These are phyloP conservation scores for Cephalopachus bancanus DNA, from an alignment of 2,797 vertebrate species.

Conservation along the genomic window DNA sequence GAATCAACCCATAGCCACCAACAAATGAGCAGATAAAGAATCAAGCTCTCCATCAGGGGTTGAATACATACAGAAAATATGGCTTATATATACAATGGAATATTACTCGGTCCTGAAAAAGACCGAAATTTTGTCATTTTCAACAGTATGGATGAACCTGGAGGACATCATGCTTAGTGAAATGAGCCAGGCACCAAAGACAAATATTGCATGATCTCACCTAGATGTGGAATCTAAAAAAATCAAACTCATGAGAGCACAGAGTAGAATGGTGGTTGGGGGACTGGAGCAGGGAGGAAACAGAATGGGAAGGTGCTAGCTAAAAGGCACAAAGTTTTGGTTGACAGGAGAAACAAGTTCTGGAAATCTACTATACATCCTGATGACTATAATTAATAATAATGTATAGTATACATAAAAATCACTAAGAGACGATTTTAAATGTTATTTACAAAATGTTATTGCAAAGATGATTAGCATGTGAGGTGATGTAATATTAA, in stretches of 20 bases:
- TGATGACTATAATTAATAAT: background rate
- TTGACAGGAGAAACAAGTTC: background rate
- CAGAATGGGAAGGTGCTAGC: background rate
- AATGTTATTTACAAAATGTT: background rate
- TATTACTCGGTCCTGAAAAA: background rate
- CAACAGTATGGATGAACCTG: background rate
- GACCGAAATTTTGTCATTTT: background rate
- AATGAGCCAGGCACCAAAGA: background rate
- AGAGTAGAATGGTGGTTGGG: background rate
- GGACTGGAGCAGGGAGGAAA: background rate
- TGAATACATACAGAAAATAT: background rate
- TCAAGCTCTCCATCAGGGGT: background rate
- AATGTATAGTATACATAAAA: background rate
- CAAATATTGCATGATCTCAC: background rate
- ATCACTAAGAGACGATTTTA: background rate
- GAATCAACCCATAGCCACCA: background rate
- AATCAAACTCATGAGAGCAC: too few species aligned
- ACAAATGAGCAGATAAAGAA: background rate
- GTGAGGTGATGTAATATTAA: background rate
- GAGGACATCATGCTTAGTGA: background rate
- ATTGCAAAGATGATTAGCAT: background rate
- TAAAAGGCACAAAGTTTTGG: background rate
- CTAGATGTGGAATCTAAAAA: background rate
- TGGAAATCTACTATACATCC: background rate
- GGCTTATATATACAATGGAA: background rate